Evolutionary conservation across 2,888 invertebrate species (phyloP).

Genomic region (Clitarchus hookeri): DNA sequence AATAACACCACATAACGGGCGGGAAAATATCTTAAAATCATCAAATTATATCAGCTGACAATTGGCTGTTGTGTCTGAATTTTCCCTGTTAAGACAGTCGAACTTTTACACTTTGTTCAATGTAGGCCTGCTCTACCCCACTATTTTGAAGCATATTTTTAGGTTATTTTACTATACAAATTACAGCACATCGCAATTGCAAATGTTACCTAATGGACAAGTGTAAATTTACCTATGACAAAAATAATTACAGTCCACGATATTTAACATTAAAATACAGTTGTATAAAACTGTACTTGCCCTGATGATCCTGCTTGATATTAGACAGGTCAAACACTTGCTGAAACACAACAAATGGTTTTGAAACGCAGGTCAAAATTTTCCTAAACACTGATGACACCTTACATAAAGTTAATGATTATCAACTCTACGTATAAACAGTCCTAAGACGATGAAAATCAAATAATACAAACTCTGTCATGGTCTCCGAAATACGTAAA

Average conservation of each 20-base stretch:
- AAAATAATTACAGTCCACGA: neutral
- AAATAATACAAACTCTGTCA: neutral
- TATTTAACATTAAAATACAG: neutral
- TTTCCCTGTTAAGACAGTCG: too few species aligned
- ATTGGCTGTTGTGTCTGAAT: too few species aligned
- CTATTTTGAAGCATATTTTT: neutral
- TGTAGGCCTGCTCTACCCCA: neutral
- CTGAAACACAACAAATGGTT: neutral
- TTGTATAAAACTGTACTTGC: neutral
- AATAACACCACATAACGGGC: too few species aligned
- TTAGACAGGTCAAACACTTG: neutral
- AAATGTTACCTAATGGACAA: neutral
- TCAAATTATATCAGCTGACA: too few species aligned
- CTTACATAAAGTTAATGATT: neutral
- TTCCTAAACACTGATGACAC: neutral
- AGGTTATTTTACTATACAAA: neutral
- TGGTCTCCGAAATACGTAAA: constrained; percentile 2
- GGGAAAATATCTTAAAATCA: too few species aligned
- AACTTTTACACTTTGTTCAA: neutral
- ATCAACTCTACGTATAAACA: neutral
- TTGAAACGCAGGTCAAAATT: neutral
- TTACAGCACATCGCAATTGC: neutral
- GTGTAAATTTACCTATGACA: neutral
- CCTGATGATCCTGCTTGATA: neutral
- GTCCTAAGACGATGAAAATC: neutral